These are phyloP conservation scores for Orthosia gothica DNA, from an alignment of 2,888 invertebrate genomes.

Conservation along the genomic window DNA sequence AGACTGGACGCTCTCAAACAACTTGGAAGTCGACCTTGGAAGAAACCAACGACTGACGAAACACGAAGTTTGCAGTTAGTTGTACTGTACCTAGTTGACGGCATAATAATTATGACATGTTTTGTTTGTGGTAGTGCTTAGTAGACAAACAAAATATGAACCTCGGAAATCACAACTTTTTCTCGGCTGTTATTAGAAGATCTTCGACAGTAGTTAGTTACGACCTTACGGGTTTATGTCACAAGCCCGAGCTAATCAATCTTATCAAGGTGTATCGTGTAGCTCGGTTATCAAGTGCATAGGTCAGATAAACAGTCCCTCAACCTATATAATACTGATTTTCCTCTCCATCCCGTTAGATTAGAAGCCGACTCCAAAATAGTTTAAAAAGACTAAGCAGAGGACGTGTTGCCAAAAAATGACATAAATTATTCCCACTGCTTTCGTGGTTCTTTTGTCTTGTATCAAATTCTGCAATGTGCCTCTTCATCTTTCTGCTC, in stretches of 20 bases:
- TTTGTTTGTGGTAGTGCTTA: too few species aligned
- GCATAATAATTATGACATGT: conserved; percentile 6
- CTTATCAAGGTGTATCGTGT: background rate
- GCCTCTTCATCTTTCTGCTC: background rate
- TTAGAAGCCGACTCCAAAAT: background rate
- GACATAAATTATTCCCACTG: background rate
- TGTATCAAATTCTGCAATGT: background rate
- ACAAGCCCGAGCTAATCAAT: background rate
- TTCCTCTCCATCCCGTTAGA: background rate
- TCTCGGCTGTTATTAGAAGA: too few species aligned
- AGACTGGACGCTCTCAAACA: too few species aligned
- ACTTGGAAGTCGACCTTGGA: too few species aligned
- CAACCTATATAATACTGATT: background rate
- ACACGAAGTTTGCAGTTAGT: too few species aligned
- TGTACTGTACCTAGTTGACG: background rate
- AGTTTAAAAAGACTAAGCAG: background rate
- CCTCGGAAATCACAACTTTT: too few species aligned
- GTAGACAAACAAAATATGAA: background rate
- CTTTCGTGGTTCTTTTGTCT: background rate
- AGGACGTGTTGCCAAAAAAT: background rate
- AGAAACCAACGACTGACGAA: too few species aligned
- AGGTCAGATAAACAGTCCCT: background rate
- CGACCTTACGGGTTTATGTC: background rate
- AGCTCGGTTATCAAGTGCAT: background rate
- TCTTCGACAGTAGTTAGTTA: too few species aligned